phyloP scores from a whole-genome alignment of 2,797 vertebrate species.

The Hozukius guyotensis region DNA sequence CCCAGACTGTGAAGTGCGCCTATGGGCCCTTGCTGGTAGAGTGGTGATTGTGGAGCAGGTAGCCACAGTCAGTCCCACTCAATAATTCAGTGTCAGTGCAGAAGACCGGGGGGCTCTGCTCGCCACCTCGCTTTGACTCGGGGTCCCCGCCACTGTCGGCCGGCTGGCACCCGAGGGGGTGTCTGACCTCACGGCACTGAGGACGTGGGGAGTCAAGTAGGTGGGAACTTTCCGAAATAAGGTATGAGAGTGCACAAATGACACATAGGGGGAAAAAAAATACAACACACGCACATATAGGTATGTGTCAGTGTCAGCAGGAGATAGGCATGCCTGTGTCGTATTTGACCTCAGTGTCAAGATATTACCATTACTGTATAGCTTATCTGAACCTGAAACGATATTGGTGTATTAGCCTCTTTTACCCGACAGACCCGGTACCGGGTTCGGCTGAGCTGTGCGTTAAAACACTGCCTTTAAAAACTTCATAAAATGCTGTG shows the following conservation, averaged over 20 bases:
- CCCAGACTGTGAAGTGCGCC: slow-evolving; percentile 30
- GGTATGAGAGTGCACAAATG: neutral
- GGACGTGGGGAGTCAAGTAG: slow-evolving; percentile 50
- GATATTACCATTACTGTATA: neutral
- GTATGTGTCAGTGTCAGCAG: neutral
- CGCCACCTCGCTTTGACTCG: slow-evolving; percentile 50
- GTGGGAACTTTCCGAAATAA: slow-evolving; percentile 33
- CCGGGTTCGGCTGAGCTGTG: no score
- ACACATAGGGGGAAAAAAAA: neutral
- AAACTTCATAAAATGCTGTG: no score
- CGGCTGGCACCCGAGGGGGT: slow-evolving; percentile 45
- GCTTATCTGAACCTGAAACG: neutral
- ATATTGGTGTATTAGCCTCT: neutral
- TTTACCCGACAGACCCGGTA: neutral
- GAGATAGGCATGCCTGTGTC: neutral
- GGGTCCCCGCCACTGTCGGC: slow-evolving; percentile 2
- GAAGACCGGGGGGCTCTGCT: slow-evolving; percentile 7
- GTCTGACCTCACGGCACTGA: slow-evolving; percentile 39
- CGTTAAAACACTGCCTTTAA: no score
- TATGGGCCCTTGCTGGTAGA: slow-evolving; percentile 37
- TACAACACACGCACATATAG: neutral
- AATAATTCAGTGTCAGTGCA: slow-evolving; percentile 58
- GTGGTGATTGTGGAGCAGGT: slow-evolving; percentile 47
- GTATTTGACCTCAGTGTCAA: slow-evolving; percentile 11
- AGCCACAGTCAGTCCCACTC: slow-evolving; percentile 36